These are phyloP conservation scores for Recurvirostra avosetta DNA, from an alignment of 2,113 vertebrate genomes.

Conservation along the genomic window DNA sequence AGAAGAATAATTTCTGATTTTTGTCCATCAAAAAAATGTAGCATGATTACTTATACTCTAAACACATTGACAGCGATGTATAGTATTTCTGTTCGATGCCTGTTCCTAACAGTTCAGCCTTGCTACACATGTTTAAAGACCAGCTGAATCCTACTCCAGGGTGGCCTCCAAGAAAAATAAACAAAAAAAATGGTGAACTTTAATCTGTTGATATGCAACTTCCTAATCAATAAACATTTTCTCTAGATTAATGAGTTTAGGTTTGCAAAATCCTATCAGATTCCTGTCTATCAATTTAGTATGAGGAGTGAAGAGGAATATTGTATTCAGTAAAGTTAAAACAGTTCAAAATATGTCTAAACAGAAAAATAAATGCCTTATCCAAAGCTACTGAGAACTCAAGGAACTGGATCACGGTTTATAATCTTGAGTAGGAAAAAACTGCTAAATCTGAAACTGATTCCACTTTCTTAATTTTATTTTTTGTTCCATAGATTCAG, in stretches of 20 bases:
- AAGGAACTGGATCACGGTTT: background rate
- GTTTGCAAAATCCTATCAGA: background rate
- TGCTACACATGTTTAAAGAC: background rate
- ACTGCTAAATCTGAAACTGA: background rate
- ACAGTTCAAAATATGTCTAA: background rate
- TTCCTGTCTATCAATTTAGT: background rate
- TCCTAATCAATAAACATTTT: background rate
- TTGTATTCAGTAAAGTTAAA: background rate
- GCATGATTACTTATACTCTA: background rate
- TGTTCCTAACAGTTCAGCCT: background rate
- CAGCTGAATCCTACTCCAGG: background rate
- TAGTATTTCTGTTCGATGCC: background rate
- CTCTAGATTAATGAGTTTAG: rapidly evolving
- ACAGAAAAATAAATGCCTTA: background rate
- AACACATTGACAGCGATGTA: background rate
- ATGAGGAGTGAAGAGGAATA: background rate
- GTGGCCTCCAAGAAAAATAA: background rate
- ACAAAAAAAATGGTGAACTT: background rate
- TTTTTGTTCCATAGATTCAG: background rate
- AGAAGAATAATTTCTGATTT: background rate
- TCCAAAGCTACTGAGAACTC: background rate
- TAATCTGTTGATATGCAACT: background rate
- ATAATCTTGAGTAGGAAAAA: background rate
- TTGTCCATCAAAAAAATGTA: background rate
- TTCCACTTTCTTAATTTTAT: background rate